Evolutionary conservation across 2,113 vertebrate genomes (phyloP).

Genomic region (Alectura lathami): DNA sequence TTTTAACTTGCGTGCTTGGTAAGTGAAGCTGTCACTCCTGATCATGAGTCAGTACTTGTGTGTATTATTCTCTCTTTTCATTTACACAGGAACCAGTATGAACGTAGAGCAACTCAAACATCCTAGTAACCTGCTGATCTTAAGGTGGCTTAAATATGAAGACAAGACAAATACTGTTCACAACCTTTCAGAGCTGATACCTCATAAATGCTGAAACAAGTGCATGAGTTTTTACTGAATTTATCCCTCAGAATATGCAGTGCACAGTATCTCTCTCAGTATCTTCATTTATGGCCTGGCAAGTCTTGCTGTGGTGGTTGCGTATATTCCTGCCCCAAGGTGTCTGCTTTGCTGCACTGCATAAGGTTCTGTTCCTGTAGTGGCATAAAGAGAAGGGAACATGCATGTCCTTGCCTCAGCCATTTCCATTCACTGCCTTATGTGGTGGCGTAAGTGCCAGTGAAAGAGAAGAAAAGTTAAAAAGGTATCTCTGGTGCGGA

Average conservation of each 20-base stretch:
- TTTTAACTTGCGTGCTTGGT: not conserved
- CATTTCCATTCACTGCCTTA: not conserved
- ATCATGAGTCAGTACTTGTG: not conserved
- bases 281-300: not conserved
- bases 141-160: not conserved
- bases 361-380: not conserved
- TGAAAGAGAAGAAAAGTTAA: not conserved
- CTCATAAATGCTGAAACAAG: not conserved
- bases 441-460: not conserved
- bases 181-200: not conserved
- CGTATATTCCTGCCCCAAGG: not conserved
- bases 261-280: not conserved
- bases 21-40: not conserved
- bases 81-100: not conserved
- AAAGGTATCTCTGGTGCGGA: not conserved
- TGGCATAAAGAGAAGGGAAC: not conserved
- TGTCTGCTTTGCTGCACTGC: not conserved
- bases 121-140: not conserved
- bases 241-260: not conserved
- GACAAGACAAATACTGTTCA: not conserved
- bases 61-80: not conserved
- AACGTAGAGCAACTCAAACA: not conserved
- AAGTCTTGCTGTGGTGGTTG: not conserved
- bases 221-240: not conserved
- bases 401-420: not conserved